Evolutionary conservation across 92 coral and sea anemone genomes (phyloP).

Genomic region (Phenganax subtilis): DNA sequence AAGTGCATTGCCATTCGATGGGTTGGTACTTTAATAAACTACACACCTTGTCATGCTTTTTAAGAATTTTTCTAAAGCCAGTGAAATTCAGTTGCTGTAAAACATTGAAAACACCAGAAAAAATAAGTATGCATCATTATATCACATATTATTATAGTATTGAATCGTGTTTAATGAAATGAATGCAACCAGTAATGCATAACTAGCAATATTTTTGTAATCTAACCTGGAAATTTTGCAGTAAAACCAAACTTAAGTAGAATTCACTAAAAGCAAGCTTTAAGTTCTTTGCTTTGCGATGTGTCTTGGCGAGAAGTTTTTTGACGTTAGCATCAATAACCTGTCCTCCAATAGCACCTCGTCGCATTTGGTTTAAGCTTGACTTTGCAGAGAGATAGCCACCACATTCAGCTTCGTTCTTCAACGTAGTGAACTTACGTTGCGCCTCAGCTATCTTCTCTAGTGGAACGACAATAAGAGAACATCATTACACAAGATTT

Average conservation of each 20-base stretch:
- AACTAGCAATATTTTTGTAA: neutral
- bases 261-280: slow-evolving; percentile 97
- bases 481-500: no score
- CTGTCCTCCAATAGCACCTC: slow-evolving; percentile 59
- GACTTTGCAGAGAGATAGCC: slow-evolving; percentile 64
- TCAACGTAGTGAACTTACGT: slow-evolving; percentile 75
- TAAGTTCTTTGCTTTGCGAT: slow-evolving; percentile 68
- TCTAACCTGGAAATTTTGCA: slow-evolving; percentile 88
- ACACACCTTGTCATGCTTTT: slow-evolving; percentile 94
- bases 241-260: slow-evolving; percentile 79
- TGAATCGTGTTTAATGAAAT: neutral
- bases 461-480: slow-evolving; percentile 28
- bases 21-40: no score
- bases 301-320: slow-evolving; percentile 51
- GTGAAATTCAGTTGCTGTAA: slow-evolving; percentile 92
- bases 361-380: slow-evolving; percentile 57
- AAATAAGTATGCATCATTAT: no score
- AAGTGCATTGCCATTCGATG: no score
- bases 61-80: slow-evolving; percentile 95
- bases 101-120: neutral
- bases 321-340: slow-evolving; percentile 54
- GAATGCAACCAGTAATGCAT: neutral
- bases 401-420: slow-evolving; percentile 71
- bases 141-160: no score
- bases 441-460: slow-evolving; percentile 94